Evolutionary conservation across 2,113 vertebrate species (phyloP).

Genomic region (Rissa tridactyla): DNA sequence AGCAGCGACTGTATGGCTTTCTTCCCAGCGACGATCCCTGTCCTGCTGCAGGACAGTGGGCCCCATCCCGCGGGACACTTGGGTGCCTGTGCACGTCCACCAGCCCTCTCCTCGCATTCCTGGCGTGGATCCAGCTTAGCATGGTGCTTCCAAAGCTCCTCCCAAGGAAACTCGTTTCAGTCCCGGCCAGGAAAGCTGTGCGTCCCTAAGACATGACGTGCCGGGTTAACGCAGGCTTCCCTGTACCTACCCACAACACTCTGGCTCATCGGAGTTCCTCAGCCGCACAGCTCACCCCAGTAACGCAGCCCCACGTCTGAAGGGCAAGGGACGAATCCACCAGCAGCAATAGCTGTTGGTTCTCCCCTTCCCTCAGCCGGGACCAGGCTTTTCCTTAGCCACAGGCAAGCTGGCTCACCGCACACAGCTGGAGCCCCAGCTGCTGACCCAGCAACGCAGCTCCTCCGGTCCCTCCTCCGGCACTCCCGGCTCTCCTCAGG

Average conservation of each 20-base stretch:
- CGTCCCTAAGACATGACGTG: fast-evolving
- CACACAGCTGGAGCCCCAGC: background rate
- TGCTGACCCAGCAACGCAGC: background rate
- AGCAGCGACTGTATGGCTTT: background rate
- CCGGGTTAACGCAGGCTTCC: background rate
- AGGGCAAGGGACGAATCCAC: background rate
- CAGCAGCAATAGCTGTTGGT: background rate
- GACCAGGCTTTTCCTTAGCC: background rate
- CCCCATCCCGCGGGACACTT: no score
- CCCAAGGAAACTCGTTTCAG: background rate
- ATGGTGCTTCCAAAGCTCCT: background rate
- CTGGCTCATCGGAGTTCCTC: background rate
- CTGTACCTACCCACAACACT: background rate
- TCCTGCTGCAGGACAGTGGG: background rate
- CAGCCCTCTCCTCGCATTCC: fast-evolving
- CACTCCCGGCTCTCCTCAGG: background rate
- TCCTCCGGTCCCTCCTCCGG: background rate
- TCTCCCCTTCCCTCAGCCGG: background rate
- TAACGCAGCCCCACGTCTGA: background rate
- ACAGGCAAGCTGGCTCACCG: background rate
- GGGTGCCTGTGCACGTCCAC: fast-evolving
- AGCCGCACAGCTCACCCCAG: background rate
- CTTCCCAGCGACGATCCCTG: background rate
- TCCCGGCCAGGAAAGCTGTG: background rate
- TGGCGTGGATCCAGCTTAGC: background rate